A percentile compares a stretch with the other conserved stretches of the same genome.
These are phyloP conservation scores for Hoplostethus atlanticus DNA, from an alignment of 2,797 vertebrate species.

Conservation along the genomic window DNA sequence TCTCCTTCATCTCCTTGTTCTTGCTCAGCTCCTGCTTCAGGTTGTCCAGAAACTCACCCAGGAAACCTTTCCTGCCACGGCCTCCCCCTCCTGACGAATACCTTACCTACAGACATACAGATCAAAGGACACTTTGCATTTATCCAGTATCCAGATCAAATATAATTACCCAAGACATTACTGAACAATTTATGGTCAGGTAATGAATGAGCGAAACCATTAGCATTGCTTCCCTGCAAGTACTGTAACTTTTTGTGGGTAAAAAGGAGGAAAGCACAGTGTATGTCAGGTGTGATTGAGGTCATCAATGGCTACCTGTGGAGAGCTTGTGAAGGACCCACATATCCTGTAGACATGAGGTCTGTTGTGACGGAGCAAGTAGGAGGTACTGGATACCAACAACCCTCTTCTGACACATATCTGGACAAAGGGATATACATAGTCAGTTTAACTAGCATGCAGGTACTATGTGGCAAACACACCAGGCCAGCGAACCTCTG, in stretches of 20 bases:
- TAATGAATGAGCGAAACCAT: no score
- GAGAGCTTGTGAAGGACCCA: slow-evolving; percentile 55
- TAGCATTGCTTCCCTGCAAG: no score
- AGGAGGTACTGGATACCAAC: slow-evolving; percentile 78
- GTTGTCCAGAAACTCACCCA: slow-evolving; percentile 93
- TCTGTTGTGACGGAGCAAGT: slow-evolving; percentile 71
- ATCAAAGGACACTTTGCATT: no score
- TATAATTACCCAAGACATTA: no score
- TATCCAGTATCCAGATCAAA: no score
- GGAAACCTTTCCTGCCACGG: slow-evolving; percentile 91
- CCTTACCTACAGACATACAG: slow-evolving; percentile 62
- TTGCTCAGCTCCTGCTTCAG: slow-evolving; percentile 95
- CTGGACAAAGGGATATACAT: slow-evolving; percentile 57
- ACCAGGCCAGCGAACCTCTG: background rate
- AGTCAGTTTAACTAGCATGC: background rate
- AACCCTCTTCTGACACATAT: slow-evolving; percentile 77
- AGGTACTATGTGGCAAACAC: background rate
- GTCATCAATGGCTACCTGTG: slow-evolving; percentile 72
- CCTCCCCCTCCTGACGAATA: slow-evolving; percentile 78
- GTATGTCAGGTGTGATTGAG: background rate
- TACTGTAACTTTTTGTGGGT: background rate
- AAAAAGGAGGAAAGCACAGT: background rate
- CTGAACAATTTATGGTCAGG: no score
- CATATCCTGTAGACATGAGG: slow-evolving; percentile 72
- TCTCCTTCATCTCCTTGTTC: slow-evolving; percentile 98